Conservation (phyloP, 2,888 invertebrate species). For the Tenthredo amoena region DNA sequence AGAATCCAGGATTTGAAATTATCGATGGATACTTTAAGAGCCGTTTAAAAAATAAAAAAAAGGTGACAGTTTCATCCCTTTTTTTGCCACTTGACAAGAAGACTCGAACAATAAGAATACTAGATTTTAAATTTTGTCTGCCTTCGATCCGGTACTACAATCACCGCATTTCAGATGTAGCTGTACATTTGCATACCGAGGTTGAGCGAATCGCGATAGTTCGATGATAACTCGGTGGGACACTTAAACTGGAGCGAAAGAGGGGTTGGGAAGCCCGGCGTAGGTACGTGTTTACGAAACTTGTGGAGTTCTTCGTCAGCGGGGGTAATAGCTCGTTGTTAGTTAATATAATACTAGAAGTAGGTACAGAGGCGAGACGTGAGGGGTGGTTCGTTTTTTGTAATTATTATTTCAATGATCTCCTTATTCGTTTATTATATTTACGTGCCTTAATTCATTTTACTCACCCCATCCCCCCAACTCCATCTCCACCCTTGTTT, state of each 20-base stretch:
- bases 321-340: not conserved
- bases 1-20: not conserved
- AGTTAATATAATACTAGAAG: not conserved
- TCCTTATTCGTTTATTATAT: slow-evolving; percentile 32
- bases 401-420: slow-evolving; percentile 41
- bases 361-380: not conserved
- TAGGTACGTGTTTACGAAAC: not conserved
- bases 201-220: not conserved
- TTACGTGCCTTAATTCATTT: slow-evolving; percentile 26
- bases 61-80: too few relatives aligned
- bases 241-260: not conserved
- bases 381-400: not conserved
- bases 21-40: not conserved
- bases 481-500: not conserved
- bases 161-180: not conserved
- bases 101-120: not conserved
- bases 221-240: not conserved
- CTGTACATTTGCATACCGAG: too few relatives aligned
- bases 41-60: too few relatives aligned
- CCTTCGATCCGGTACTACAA: too few relatives aligned
- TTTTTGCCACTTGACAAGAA: not conserved
- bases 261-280: not conserved
- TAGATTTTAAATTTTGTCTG: not conserved
- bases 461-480: not conserved
- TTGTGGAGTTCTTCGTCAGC: not conserved